phyloP scores from a whole-genome alignment of 2,113 vertebrate species.

The Aspiorhynchus laticeps region DNA sequence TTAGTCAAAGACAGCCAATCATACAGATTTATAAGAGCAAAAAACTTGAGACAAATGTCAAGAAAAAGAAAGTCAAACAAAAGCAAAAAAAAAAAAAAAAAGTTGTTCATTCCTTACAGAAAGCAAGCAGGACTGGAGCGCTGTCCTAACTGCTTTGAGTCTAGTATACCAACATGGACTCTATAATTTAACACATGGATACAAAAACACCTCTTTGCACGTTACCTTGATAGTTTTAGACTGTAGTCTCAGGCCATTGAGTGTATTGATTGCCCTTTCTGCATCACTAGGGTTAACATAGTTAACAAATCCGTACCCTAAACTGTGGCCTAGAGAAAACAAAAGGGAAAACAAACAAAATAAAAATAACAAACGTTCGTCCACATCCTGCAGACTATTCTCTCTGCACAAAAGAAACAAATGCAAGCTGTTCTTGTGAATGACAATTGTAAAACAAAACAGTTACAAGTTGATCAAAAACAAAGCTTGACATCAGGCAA shows the following conservation, averaged over 20 bases:
- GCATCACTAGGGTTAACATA: slow-evolving; percentile 98
- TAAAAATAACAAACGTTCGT: slow-evolving; percentile 66
- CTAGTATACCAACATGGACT: slow-evolving; percentile 61
- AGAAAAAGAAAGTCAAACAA: not conserved
- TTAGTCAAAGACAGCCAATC: slow-evolving; percentile 44
- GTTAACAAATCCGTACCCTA: slow-evolving; percentile 99
- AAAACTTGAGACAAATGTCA: slow-evolving; percentile 25
- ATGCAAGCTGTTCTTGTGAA: slow-evolving; percentile 70
- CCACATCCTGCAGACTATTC: slow-evolving; percentile 58
- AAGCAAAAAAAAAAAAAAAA: not conserved
- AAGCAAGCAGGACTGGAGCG: slow-evolving; percentile 58
- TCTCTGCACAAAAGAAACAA: slow-evolving; percentile 66
- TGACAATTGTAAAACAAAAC: slow-evolving; percentile 26
- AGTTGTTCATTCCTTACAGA: slow-evolving; percentile 35
- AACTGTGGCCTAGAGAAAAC: slow-evolving; percentile 93
- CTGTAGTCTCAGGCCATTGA: slow-evolving; percentile 99
- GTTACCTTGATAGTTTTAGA: slow-evolving; percentile 99
- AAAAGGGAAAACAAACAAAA: slow-evolving; percentile 82
- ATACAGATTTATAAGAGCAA: slow-evolving; percentile 19
- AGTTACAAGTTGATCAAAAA: slow-evolving; percentile 7
- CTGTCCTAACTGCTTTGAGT: slow-evolving; percentile 52
- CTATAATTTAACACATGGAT: slow-evolving; percentile 75
- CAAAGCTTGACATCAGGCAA: slow-evolving; percentile 27
- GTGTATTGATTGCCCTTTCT: slow-evolving; percentile 98
- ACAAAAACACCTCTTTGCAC: slow-evolving; percentile 76